phyloP scores from a whole-genome alignment of 2,113 vertebrate genomes.

The Setophaga petechia region DNA sequence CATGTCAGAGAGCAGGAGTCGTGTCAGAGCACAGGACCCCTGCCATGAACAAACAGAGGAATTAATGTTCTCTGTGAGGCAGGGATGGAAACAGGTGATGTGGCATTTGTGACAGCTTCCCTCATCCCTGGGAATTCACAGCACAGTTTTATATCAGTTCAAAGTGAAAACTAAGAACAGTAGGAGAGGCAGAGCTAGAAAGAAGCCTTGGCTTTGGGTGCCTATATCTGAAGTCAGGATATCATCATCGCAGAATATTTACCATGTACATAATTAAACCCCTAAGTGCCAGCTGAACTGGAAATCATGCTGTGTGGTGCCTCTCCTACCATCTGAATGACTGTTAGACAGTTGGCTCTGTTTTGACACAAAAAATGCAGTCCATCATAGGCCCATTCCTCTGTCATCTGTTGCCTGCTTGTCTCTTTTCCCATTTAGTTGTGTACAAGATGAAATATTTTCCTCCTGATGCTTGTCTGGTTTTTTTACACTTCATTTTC shows the following conservation, averaged over 20 bases:
- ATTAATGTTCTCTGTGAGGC: background rate
- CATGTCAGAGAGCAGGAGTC: background rate
- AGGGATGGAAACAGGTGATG: background rate
- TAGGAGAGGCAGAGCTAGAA: slow-evolving; percentile 3
- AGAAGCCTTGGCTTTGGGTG: slow-evolving; percentile 20
- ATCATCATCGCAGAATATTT: background rate
- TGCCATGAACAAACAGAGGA: background rate
- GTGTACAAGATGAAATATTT: slow-evolving; percentile 56
- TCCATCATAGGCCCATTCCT: slow-evolving; percentile 63
- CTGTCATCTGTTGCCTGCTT: slow-evolving; percentile 66
- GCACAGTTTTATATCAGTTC: background rate
- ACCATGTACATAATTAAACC: slow-evolving; percentile 45
- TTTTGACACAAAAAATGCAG: slow-evolving; percentile 62
- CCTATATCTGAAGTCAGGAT: background rate
- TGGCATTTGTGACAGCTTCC: slow-evolving; percentile 11
- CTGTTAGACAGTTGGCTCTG: slow-evolving; percentile 58
- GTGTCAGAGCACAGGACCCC: background rate
- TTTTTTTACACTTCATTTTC: slow-evolving; percentile 46
- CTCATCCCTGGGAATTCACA: background rate
- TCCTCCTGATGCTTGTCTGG: slow-evolving; percentile 44
- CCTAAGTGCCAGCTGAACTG: slow-evolving; percentile 54
- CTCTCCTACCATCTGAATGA: slow-evolving; percentile 55
- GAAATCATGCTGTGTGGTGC: slow-evolving; percentile 51
- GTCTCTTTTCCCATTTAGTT: slow-evolving; percentile 57
- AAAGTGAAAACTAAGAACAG: slow-evolving; percentile 39